These are phyloP conservation scores for Clupea harengus DNA, from an alignment of 2,113 vertebrate species.

Conservation along the genomic window DNA sequence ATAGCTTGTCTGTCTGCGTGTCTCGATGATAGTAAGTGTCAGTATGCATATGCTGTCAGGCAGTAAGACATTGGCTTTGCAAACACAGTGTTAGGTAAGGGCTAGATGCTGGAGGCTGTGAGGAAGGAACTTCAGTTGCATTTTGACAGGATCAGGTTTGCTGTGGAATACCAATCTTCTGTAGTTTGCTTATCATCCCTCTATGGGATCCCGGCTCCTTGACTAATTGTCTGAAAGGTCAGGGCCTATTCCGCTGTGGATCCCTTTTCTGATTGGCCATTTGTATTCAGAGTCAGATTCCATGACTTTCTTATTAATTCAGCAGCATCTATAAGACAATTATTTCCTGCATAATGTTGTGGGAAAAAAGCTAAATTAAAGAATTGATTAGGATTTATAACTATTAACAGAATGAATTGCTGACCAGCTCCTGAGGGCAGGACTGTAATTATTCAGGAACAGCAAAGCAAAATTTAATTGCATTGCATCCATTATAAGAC, in stretches of 20 bases:
- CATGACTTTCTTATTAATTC: conserved; percentile 1
- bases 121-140: not conserved
- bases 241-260: not conserved
- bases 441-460: not conserved
- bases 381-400: not conserved
- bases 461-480: conserved; percentile 14
- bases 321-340: not conserved
- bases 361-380: not conserved
- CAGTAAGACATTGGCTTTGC: not conserved
- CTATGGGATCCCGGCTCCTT: not conserved
- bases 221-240: not conserved
- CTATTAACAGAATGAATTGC: not conserved
- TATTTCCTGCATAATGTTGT: not conserved
- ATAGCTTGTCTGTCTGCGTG: not conserved
- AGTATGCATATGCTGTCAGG: not conserved
- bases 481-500: not conserved
- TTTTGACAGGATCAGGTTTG: not conserved
- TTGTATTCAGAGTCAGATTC: not conserved
- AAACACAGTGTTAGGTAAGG: not conserved
- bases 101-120: not conserved
- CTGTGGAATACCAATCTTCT: not conserved
- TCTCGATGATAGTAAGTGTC: not conserved
- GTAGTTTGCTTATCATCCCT: not conserved
- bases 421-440: not conserved
- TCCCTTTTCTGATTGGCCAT: not conserved